Conservation (phyloP, 2,888 invertebrate genomes). For the Eupithecia abbreviata region DNA sequence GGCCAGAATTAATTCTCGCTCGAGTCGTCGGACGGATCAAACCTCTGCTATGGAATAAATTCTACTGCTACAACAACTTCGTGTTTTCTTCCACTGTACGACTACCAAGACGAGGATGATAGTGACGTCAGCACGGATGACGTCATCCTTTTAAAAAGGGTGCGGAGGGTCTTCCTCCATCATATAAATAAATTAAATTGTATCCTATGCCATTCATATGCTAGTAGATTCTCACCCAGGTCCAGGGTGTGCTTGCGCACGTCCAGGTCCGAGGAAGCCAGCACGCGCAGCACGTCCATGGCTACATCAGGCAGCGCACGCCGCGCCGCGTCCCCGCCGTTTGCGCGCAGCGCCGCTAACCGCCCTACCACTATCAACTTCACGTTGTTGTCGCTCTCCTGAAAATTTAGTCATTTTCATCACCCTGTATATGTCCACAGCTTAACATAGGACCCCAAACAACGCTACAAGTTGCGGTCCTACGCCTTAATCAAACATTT, state of each 20-base stretch:
- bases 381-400: constrained; percentile 99
- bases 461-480: not conserved
- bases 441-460: not conserved
- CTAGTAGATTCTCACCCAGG: constrained; percentile 72
- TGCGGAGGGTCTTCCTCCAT: too few relatives aligned
- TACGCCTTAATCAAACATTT: too few relatives aligned
- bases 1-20: too few relatives aligned
- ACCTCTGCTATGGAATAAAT: too few relatives aligned
- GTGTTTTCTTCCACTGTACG: too few relatives aligned
- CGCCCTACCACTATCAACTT: constrained; percentile 98
- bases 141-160: too few relatives aligned
- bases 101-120: too few relatives aligned
- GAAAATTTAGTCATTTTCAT: not conserved
- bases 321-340: constrained; percentile 92
- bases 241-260: constrained; percentile 94
- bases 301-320: constrained; percentile 93
- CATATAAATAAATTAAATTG: too few relatives aligned
- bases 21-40: too few relatives aligned
- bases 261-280: constrained; percentile 96
- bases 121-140: too few relatives aligned
- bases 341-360: constrained; percentile 92
- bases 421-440: not conserved
- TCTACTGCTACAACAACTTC: too few relatives aligned
- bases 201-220: too few relatives aligned
- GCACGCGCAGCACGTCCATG: constrained; percentile 98